Conservation (phyloP, 92 coral and sea anemone species). For the Heliopora coerulea region DNA sequence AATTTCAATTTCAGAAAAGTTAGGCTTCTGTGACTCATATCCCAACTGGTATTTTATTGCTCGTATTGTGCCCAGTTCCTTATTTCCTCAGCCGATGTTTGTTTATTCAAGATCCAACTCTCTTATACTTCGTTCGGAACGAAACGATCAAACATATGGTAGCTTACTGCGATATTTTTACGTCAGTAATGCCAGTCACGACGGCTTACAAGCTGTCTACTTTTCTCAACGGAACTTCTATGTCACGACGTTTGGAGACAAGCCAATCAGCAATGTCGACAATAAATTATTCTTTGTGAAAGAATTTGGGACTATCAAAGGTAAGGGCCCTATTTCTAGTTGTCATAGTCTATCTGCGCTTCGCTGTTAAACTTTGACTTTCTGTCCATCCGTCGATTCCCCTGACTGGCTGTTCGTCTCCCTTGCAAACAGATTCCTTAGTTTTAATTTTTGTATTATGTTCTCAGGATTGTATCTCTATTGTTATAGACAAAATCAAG, state of each 20-base stretch:
- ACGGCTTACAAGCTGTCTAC: not conserved
- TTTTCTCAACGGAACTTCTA: not conserved
- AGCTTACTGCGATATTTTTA: constrained; percentile 5
- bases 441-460: too few species aligned
- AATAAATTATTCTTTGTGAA: not conserved
- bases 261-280: not conserved
- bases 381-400: too few species aligned
- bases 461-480: not conserved
- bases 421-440: too few species aligned
- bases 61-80: not conserved
- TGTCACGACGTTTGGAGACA: not conserved
- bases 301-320: constrained; percentile 15
- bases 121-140: not conserved
- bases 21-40: constrained; percentile 14
- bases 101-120: constrained; percentile 1
- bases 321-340: too few species aligned
- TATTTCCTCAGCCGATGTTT: constrained; percentile 11
- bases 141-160: constrained; percentile 24
- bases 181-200: constrained; percentile 1
- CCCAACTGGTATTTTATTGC: constrained; percentile 19
- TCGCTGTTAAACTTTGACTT: too few species aligned
- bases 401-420: too few species aligned
- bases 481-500: constrained; percentile 2
- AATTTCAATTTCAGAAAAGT: not conserved
- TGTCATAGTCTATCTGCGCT: too few species aligned